Conservation (phyloP, 2,888 invertebrate species). For the Dimorphilus gyrociliatus region DNA sequence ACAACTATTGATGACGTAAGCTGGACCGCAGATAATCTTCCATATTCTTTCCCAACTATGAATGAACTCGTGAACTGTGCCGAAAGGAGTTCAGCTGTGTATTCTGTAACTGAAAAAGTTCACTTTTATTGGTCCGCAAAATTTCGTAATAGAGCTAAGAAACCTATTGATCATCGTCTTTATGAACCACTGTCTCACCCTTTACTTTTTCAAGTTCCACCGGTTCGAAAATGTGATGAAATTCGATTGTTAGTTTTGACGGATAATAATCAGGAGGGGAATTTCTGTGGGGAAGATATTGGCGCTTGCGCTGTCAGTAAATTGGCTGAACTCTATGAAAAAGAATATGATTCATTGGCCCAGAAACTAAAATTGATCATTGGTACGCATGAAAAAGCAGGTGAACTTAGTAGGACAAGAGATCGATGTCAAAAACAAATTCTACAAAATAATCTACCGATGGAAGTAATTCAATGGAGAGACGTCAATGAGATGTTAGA, state of each 20-base stretch:
- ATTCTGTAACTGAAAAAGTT: constrained; percentile 11
- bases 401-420: no score
- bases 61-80: constrained; percentile 7
- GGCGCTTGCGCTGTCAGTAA: constrained; percentile 8
- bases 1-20: constrained; percentile 9
- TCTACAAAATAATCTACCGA: no score
- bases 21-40: constrained; percentile 6
- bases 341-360: no score
- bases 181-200: constrained; percentile 9
- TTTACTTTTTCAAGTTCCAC: constrained; percentile 8
- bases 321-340: no score
- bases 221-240: no score
- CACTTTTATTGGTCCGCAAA: constrained; percentile 11
- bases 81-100: constrained; percentile 10
- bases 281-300: constrained; percentile 11
- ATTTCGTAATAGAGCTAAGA: constrained; percentile 9
- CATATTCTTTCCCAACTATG: constrained; percentile 6
- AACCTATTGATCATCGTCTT: constrained; percentile 9
- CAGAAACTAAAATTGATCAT: no score
- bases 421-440: no score
- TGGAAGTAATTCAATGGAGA: no score
- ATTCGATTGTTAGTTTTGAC: constrained; percentile 5
- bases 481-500: no score
- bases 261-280: constrained; percentile 1
- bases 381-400: no score